Percentiles rank a stretch among this genome's conserved stretches.
Evolutionary conservation across 2,113 vertebrate genomes (phyloP).

Genomic region (Chaetops frenatus): DNA sequence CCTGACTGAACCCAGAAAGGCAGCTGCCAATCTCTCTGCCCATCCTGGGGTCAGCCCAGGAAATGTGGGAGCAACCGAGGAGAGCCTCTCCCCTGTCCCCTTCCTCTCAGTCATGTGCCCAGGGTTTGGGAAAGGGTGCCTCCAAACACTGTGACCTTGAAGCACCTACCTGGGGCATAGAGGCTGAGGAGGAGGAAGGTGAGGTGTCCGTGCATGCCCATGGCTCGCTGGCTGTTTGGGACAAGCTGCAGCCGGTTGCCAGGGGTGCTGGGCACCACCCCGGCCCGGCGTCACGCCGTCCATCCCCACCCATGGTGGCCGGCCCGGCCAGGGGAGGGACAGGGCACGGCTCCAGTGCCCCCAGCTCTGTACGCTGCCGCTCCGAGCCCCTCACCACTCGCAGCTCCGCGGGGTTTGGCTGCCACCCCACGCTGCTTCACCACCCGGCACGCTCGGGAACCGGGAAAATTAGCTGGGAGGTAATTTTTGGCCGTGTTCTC

Average conservation of each 20-base stretch:
- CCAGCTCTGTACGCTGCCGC: not conserved
- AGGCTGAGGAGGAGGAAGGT: not conserved
- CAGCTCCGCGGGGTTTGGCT: not conserved
- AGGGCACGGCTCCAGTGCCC: not conserved
- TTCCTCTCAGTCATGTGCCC: not conserved
- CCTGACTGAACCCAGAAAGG: not conserved
- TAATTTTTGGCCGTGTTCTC: not conserved
- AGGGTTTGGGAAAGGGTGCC: not conserved
- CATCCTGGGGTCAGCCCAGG: not conserved
- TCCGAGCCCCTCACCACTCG: not conserved
- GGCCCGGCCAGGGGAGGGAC: not conserved
- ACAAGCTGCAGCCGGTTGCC: conserved; percentile 19
- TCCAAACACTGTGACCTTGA: not conserved
- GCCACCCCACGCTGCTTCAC: not conserved
- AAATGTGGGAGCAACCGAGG: accelerated
- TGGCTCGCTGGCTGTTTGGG: conserved; percentile 29
- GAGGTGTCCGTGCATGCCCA: not conserved
- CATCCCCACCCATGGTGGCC: not conserved
- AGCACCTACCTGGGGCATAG: not conserved
- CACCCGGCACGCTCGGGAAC: not conserved
- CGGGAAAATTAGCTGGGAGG: not conserved
- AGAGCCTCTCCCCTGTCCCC: not conserved
- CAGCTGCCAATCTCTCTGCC: not conserved
- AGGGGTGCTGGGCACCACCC: conserved; percentile 5
- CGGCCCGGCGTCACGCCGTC: not conserved